Base-by-base conservation (phyloP, 1,140 invertebrate species). In the Chelonus insularis region DNA sequence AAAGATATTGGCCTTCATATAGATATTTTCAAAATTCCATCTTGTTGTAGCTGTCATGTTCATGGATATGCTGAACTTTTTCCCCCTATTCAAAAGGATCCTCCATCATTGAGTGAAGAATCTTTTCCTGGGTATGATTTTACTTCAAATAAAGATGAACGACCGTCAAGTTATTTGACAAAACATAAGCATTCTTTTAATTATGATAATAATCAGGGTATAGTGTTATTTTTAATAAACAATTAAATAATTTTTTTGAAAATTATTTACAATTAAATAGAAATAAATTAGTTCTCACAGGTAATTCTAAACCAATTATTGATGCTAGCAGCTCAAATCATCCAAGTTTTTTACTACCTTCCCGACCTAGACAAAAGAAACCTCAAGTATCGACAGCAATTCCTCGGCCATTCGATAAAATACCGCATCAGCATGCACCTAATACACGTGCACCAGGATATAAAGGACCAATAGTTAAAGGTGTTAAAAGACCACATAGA, bases 1-100 rank as follows among this genome's bases (percentile, higher is more conserved):
- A 87, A 89, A 41, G 86, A 88, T 29, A 83, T 88, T 21, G 92
- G 92, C 5, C 82, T 94, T 1, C 91, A 93, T 66, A 91, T 94
- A 84, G 92, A 94, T 72, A 91, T 93, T 37, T 94, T 93, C 70
- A 93, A 93, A 84, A 87, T 94, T 1, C 92, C 92, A 14, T 91
- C 89, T 0, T 92, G 90, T 64, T 94, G 92, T 69, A 91, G 90
- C 1, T 94, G 92, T 72, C 90, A 93, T 68, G 87, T 94, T 1
- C 87, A 90, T 69, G 90, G 89, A 8, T 91, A 89, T 62, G 78
- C 86, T n/a, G 86, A 88, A 32, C 78, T 87, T 11, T 88, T 85
- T 56, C 87, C 87, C 1, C 87, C 87, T 0, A 72, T 77, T 64
- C 75, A 78, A 18, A 78, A 73, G 36, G 79, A 82, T 48, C 80